Evolutionary conservation across 1,140 invertebrate genomes (phyloP).

Genomic region (Metaphire vulgaris): DNA sequence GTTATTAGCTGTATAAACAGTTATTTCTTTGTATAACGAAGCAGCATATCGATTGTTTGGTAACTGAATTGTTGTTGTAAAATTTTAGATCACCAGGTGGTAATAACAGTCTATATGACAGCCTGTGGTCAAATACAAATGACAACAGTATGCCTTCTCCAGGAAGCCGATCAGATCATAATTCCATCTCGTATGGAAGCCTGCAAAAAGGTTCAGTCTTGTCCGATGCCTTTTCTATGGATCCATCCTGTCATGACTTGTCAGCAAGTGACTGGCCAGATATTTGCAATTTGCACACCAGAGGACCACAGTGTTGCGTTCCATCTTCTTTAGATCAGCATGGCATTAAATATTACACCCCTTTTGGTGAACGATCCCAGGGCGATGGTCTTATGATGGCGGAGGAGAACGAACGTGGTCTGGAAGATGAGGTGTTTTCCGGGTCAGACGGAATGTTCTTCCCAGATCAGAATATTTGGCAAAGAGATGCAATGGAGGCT

Average conservation of each 20-base stretch:
- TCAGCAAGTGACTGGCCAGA: neutral
- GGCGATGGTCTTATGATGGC: neutral
- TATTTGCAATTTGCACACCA: neutral
- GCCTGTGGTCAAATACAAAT: neutral
- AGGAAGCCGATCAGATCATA: constrained; percentile 15
- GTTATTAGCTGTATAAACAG: no score
- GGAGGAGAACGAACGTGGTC: neutral
- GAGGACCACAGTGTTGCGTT: neutral
- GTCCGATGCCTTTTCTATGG: constrained; percentile 5
- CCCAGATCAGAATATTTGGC: neutral
- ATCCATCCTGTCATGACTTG: neutral
- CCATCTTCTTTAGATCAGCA: neutral
- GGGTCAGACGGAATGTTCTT: neutral
- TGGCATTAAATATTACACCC: neutral
- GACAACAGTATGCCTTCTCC: constrained; percentile 12
- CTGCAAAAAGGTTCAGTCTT: constrained; percentile 11
- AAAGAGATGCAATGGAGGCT: neutral
- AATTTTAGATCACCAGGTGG: neutral
- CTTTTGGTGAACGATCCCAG: neutral
- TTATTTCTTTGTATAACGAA: no score
- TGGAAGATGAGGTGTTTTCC: neutral
- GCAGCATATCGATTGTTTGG: no score
- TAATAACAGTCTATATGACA: neutral
- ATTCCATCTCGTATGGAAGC: constrained; percentile 20
- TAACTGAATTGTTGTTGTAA: neutral